phyloP scores from a whole-genome alignment of 2,113 vertebrate species.

The Gymnogyps californianus region DNA sequence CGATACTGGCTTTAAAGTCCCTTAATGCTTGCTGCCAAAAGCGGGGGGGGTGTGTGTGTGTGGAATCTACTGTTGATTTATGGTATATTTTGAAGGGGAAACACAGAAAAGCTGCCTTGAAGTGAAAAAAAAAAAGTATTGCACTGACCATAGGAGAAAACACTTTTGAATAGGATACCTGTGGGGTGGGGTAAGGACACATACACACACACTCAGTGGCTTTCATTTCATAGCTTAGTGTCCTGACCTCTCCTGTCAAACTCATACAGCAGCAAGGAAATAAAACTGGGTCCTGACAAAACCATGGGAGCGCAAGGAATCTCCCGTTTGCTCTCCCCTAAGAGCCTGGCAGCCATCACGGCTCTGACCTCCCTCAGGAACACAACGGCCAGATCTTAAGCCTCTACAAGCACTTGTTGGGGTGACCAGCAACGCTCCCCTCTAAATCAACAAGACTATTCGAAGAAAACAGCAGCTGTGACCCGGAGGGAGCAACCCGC shows the following conservation, averaged over 20 bases:
- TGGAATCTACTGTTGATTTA: not conserved
- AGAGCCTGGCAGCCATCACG: not conserved
- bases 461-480: not conserved
- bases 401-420: not conserved
- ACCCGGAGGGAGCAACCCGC: not conserved
- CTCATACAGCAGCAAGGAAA: not conserved
- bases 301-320: not conserved
- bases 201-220: accelerated
- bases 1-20: not conserved
- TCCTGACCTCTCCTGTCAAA: not conserved
- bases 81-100: not conserved
- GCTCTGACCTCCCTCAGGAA: not conserved
- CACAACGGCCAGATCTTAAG: not conserved
- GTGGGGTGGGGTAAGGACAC: not conserved
- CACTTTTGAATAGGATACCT: not conserved
- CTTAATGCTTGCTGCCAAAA: not conserved
- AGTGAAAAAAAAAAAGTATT: not conserved
- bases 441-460: not conserved
- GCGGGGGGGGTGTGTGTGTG: not conserved
- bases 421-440: not conserved
- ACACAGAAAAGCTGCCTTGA: not conserved
- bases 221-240: not conserved
- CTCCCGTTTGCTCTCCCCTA: not conserved
- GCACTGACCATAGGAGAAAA: not conserved
- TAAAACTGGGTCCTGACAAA: not conserved